Evolutionary conservation across 2,113 vertebrate genomes (phyloP), one percentile per base, ranked within the genome.

Genomic region (Nanorana parkeri): DNA sequence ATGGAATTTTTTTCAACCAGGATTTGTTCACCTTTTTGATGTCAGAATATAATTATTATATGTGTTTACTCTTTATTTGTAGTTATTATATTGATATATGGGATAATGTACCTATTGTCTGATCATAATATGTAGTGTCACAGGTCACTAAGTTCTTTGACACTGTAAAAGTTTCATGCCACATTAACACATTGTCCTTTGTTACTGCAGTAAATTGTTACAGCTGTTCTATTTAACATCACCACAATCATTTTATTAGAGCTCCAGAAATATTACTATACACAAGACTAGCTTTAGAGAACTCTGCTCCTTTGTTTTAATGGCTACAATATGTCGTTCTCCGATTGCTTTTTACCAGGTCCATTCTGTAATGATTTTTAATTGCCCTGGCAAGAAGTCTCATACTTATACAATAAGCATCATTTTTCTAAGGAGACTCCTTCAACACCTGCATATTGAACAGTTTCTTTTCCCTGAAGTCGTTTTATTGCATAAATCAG

Each of bases 141-240:
- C 68, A 55, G 68, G 68, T 72, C 68, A 55, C 24, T 72, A 24
- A 72, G 68, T 28, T 55, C 51, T 55, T 23, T 72, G 68, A 55
- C 47, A 52, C 47, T 55, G 19, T 71, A 17, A 72, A 72, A 26
- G 68, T 24, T 26, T 47, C 28, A 54, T 23, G 68, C 68, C 68
- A 55, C 68, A 54, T 72, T 72, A 26, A 55, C 68, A 71, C 17
- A 55, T 54, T 72, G 51, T 55, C 68, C 51, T 72, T 26, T 28
- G 26, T 28, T 55, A 72, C 54, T 29, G 51, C 5, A 28, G 23
- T 47, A 17, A 55, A 72, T 54, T 51, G 54, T 72, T 10, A 19
- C 16, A 72, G 28, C 26, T 55, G 21, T 54, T 28, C 20, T 55
- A 72, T 23, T 55, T 52, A 36, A 36, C 32, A 36, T 6, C 5